Evolutionary conservation across 2,888 invertebrate species (phyloP).

Genomic region (Dysmachus trigonus): DNA sequence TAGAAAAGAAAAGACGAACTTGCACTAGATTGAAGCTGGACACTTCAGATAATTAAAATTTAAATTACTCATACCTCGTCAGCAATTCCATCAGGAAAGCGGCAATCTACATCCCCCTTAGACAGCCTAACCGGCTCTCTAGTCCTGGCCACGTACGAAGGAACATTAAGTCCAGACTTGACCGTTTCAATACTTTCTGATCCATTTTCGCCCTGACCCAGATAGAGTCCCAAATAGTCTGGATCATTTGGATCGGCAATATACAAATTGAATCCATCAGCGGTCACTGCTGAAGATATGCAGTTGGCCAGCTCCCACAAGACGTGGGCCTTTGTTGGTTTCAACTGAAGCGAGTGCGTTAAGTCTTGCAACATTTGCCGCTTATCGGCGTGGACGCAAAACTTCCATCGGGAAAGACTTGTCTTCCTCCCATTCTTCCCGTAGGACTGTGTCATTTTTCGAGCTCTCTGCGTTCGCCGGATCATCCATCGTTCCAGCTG

Average conservation of each 20-base stretch:
- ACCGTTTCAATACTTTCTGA: conserved; percentile 57
- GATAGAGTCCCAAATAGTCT: conserved; percentile 61
- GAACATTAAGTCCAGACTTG: conserved; percentile 53
- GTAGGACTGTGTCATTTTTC: conserved; percentile 58
- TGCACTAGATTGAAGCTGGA: neutral
- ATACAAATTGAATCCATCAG: conserved; percentile 73
- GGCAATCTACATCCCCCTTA: conserved; percentile 63
- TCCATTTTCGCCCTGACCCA: conserved; percentile 58
- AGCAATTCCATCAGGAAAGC: conserved; percentile 66
- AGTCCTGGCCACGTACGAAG: conserved; percentile 64
- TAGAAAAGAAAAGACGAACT: too few species aligned
- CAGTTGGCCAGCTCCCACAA: conserved; percentile 74
- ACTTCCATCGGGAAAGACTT: conserved; percentile 68
- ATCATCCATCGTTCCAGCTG: conserved; percentile 74
- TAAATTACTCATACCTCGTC: conserved; percentile 56
- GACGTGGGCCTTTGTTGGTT: conserved; percentile 71
- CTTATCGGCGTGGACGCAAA: conserved; percentile 73
- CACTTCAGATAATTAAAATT: neutral
- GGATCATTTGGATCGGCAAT: conserved; percentile 65
- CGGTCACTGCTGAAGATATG: conserved; percentile 72
- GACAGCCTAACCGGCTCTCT: conserved; percentile 66
- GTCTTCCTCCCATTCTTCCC: conserved; percentile 65
- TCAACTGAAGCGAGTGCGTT: conserved; percentile 70
- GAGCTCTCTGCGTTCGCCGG: conserved; percentile 66
- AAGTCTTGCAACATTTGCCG: conserved; percentile 71